These are phyloP conservation scores for Carposina sasakii DNA, from an alignment of 1,140 invertebrate species.

Conservation along the genomic window DNA sequence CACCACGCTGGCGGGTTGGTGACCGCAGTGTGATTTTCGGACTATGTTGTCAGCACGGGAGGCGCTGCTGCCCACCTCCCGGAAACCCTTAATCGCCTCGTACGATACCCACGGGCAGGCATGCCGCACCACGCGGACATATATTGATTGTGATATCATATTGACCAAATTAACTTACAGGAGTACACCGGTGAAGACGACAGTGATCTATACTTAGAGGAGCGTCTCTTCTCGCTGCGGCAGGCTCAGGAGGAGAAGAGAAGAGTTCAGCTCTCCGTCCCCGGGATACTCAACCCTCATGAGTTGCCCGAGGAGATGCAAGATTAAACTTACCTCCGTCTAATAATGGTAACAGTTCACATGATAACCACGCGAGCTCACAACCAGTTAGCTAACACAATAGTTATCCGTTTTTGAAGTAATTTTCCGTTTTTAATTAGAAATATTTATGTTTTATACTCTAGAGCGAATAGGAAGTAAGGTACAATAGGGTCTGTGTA, in stretches of 20 bases:
- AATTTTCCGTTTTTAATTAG: not conserved
- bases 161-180: too few species aligned
- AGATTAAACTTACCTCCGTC: conserved; percentile 76
- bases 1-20: too few species aligned
- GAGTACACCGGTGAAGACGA: conserved; percentile 99
- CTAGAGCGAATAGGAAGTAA: not conserved
- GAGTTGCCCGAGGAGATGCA: conserved; percentile 99
- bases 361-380: conserved; percentile 12
- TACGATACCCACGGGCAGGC: too few species aligned
- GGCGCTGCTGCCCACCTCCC: too few species aligned
- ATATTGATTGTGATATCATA: too few species aligned
- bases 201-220: conserved; percentile 96
- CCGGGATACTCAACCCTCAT: conserved; percentile 97
- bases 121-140: too few species aligned
- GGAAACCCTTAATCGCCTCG: too few species aligned
- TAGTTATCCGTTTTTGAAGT: not conserved
- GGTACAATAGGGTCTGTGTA: not conserved
- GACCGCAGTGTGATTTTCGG: too few species aligned
- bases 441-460: not conserved
- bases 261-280: conserved; percentile 92
- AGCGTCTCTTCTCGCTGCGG: conserved; percentile 90
- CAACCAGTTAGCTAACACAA: not conserved
- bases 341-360: conserved; percentile 58
- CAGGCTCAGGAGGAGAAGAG: conserved; percentile 95
- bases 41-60: too few species aligned